Conservation (phyloP, 92 coral and sea anemone genomes). For the Isaurus tuberculatus region DNA sequence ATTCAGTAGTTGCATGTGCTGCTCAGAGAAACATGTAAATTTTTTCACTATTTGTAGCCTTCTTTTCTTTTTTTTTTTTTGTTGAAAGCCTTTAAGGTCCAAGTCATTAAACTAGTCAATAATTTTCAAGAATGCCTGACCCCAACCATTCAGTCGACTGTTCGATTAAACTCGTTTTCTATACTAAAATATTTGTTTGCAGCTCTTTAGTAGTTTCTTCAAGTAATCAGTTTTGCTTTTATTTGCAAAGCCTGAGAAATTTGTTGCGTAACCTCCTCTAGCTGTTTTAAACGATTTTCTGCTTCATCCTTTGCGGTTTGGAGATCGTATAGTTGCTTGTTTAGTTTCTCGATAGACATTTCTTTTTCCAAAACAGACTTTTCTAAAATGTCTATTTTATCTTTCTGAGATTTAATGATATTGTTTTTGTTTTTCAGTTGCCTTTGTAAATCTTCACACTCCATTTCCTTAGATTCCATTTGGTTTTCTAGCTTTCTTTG, state of each 20-base stretch:
- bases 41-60: too few species aligned
- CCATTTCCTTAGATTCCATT: background rate
- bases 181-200: background rate
- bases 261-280: conserved; percentile 65
- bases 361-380: background rate
- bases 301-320: conserved; percentile 54
- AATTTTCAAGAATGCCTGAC: too few species aligned
- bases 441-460: background rate
- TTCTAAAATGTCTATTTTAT: conserved; percentile 28
- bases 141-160: too few species aligned
- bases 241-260: conserved; percentile 33
- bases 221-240: background rate
- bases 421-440: conserved; percentile 37
- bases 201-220: background rate
- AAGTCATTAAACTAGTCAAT: too few species aligned
- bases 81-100: too few species aligned
- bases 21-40: too few species aligned
- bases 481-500: conserved; percentile 17
- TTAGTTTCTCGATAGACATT: conserved; percentile 1
- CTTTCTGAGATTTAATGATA: conserved; percentile 18
- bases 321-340: conserved; percentile 56
- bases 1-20: too few species aligned
- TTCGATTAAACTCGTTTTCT: conserved; percentile 50
- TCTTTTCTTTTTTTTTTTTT: too few species aligned
- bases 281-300: conserved; percentile 53